Evolutionary conservation across 2,888 invertebrate genomes (phyloP).

Genomic region (Tachina grossa): DNA sequence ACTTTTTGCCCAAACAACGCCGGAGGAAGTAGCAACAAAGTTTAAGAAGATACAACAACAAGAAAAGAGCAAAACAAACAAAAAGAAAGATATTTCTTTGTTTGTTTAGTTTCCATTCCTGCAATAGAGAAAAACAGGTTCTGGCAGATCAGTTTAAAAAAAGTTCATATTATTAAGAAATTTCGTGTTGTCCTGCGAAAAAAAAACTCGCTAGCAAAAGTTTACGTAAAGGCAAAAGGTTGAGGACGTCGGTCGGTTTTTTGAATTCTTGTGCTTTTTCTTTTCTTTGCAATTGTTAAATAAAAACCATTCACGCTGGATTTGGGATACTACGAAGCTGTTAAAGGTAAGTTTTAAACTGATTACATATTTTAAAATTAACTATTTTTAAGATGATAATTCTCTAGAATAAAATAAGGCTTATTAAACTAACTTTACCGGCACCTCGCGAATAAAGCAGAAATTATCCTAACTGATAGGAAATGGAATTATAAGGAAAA

Average conservation of each 20-base stretch:
- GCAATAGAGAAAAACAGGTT: slow-evolving; percentile 54
- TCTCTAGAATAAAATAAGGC: too few relatives aligned
- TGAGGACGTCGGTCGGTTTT: background rate
- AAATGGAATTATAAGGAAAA: too few relatives aligned
- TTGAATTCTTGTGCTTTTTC: slow-evolving; percentile 21
- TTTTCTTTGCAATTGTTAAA: slow-evolving; percentile 57
- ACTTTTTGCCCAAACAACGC: slow-evolving; percentile 24
- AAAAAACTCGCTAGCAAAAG: slow-evolving; percentile 14
- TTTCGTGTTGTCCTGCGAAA: slow-evolving; percentile 28
- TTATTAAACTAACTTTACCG: too few relatives aligned
- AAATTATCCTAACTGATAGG: too few relatives aligned
- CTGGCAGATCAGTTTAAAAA: slow-evolving; percentile 27
- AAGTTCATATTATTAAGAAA: slow-evolving; percentile 42
- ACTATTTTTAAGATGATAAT: too few relatives aligned
- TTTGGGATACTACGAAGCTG: slow-evolving; percentile 83
- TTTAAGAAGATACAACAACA: background rate
- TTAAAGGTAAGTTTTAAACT: slow-evolving; percentile 79
- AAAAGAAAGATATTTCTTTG: background rate
- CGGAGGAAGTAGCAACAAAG: slow-evolving; percentile 14
- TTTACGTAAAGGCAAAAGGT: background rate
- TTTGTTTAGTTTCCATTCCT: background rate
- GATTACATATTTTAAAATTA: too few relatives aligned
- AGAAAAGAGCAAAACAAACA: background rate
- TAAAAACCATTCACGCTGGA: slow-evolving; percentile 82
- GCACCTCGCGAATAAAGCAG: too few relatives aligned